A percentile compares a stretch with the other conserved stretches of the same genome.
Evolutionary conservation across 1,140 invertebrate species (phyloP).

Genomic region (Drosophila murphyi): DNA sequence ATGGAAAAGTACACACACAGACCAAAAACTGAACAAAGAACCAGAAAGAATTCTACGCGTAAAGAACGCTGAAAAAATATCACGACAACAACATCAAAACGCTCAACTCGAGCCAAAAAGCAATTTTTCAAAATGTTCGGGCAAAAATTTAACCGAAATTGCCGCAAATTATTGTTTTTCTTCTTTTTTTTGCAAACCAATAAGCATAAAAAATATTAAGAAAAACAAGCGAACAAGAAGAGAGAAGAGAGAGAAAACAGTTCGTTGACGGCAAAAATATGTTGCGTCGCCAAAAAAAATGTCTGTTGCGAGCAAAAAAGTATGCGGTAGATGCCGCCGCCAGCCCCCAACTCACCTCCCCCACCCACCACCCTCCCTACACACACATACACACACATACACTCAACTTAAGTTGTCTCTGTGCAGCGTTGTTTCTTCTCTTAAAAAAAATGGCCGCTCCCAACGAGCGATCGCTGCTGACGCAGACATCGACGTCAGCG

Average conservation of each 20-base stretch:
- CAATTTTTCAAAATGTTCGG: conserved; percentile 45
- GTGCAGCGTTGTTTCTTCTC: conserved; percentile 39
- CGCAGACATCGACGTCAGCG: neutral
- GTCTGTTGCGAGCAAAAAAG: conserved; percentile 59
- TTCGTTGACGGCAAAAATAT: conserved; percentile 37
- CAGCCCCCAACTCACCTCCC: neutral
- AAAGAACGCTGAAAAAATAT: conserved; percentile 43
- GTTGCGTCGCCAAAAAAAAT: conserved; percentile 8
- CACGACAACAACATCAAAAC: conserved; percentile 16
- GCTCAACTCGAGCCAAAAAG: conserved; percentile 25
- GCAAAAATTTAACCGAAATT: conserved; percentile 46
- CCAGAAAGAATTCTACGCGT: conserved; percentile 20
- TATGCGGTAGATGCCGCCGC: conserved; percentile 40
- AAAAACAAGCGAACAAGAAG: neutral
- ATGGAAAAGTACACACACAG: conserved; percentile 33
- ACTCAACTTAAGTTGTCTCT: conserved; percentile 21
- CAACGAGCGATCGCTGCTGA: neutral
- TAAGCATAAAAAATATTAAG: conserved; percentile 10
- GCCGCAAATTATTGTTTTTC: conserved; percentile 46
- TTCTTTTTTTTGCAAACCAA: conserved; percentile 43
- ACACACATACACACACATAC: neutral
- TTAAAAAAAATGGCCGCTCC: conserved; percentile 50
- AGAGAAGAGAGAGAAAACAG: neutral
- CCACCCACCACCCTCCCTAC: neutral
- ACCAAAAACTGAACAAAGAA: conserved; percentile 22